phyloP scores from a whole-genome alignment of 35 echinoderm and acorn worm genomes.

The Diadema setosum region DNA sequence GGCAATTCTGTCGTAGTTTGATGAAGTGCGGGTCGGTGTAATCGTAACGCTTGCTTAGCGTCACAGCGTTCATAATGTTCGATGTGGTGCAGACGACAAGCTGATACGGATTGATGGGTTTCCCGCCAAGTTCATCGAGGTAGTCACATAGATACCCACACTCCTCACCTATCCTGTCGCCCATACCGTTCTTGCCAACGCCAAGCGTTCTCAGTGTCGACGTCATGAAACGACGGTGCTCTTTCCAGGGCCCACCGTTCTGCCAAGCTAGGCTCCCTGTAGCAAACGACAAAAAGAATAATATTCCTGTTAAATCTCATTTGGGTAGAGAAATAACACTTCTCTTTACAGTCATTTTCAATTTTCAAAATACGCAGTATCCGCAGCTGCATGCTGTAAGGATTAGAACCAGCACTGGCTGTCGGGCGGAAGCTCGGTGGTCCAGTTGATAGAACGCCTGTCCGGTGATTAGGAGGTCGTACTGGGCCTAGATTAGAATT shows the following conservation, averaged over 20 bases:
- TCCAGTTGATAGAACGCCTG: no score
- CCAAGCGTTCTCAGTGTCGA: slow-evolving; percentile 20
- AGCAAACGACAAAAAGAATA: neutral
- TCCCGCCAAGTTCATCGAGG: neutral
- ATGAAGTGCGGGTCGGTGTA: neutral
- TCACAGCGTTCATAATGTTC: slow-evolving; percentile 34
- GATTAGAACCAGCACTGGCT: no score
- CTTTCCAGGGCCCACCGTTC: slow-evolving; percentile 37
- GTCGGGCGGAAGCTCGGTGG: no score
- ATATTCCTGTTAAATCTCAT: no score
- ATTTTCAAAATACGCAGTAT: no score
- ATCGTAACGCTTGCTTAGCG: slow-evolving; percentile 6
- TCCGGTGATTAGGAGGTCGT: no score
- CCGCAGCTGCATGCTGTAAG: no score
- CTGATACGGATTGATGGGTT: slow-evolving; percentile 16
- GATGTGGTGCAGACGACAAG: neutral
- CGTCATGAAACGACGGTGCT: slow-evolving; percentile 10
- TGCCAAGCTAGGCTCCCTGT: slow-evolving; percentile 33
- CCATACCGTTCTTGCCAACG: slow-evolving; percentile 27
- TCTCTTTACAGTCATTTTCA: no score
- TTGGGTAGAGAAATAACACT: no score
- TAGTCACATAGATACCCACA: neutral
- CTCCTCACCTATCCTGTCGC: slow-evolving; percentile 9
- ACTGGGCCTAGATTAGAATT: no score
- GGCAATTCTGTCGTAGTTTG: neutral